Base-by-base conservation (phyloP, 2,888 invertebrate genomes). In the Sialis lutaria region DNA sequence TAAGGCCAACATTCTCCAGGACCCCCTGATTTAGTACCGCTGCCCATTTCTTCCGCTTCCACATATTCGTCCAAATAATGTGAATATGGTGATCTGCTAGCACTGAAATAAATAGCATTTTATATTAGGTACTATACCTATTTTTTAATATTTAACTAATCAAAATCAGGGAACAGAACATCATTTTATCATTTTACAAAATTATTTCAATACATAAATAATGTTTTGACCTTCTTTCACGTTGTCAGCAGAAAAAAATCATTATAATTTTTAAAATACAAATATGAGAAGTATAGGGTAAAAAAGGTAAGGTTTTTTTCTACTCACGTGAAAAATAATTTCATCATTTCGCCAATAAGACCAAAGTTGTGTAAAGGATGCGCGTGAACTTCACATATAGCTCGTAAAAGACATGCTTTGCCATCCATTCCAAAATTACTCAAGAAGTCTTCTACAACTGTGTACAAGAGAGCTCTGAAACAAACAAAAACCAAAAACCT, bases 1-100 rank as follows among this genome's bases (percentile, higher is more conserved):
- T 88, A 89, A 1, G 83, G 84, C 78, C 85, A 87, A 61, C 89
- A 89, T 63, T 89, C 88, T 6, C 84, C 83, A 1, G 76, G 73
- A 33, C 65, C 62, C 9, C 67, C 67, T 45, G 59, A 55, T 4
- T 74, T 74, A 42, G 60, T 56, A 1, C 77, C 74, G 56, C 76
- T 76, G 0, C 88, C 88, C 6, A 81, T 76, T 49, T 75, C 74
- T 63, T 89, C 87, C 0, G 89, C 89, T 47, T 78, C 74, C 1
- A 88, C 83, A 56, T 89, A 88, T 56, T 88, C 88, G 2, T 72
- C 63, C 46, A 89, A 64, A 7, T 83, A 67, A 45, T 74, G 70
- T 0, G 87, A 74, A 59, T 80, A 87, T 0, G 87, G 86, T 1
- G 89, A 88, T 62, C 80, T 82, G 55, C 81, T 86, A 1, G 86